A percentile compares a stretch with the other conserved stretches of the same genome.
Conservation (phyloP, 2,888 invertebrate genomes). For the Mesorhabditis sp. region DNA sequence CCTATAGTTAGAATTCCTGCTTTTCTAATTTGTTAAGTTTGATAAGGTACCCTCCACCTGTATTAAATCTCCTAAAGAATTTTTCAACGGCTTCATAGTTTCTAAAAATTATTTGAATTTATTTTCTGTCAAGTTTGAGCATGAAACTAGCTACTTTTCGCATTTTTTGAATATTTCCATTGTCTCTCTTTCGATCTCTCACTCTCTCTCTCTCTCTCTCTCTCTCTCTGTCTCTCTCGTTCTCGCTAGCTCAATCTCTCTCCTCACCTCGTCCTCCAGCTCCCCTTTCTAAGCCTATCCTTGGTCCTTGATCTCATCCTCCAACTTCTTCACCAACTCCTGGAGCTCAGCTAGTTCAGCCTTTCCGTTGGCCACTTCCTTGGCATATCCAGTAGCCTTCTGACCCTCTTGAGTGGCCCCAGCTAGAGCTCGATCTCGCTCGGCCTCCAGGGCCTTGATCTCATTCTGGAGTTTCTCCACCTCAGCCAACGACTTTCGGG, state of each 20-base stretch:
- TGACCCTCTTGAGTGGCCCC: conserved; percentile 41
- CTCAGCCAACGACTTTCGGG: conserved; percentile 52
- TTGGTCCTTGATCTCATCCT: conserved; percentile 34
- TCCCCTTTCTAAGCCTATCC: conserved; percentile 30
- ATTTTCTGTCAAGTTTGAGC: too few relatives aligned
- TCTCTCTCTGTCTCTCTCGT: neutral
- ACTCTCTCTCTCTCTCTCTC: neutral
- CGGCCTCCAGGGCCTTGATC: conserved; percentile 32
- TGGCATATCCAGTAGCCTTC: conserved; percentile 39
- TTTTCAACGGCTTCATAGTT: too few relatives aligned
- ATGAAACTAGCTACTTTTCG: too few relatives aligned
- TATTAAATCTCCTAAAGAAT: too few relatives aligned
- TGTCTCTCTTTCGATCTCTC: too few relatives aligned
- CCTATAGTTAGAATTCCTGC: too few relatives aligned
- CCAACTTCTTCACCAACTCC: conserved; percentile 17
- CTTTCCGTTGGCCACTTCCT: conserved; percentile 41
- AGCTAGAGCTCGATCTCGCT: conserved; percentile 44
- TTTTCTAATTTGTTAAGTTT: too few relatives aligned
- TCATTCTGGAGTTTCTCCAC: conserved; percentile 49
- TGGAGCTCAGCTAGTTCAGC: conserved; percentile 29
- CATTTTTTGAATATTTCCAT: too few relatives aligned
- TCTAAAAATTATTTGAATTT: too few relatives aligned
- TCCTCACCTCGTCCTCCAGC: neutral
- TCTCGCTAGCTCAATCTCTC: conserved; percentile 12
- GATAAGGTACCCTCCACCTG: too few relatives aligned